Evolutionary conservation across 2,113 vertebrate species (phyloP), one percentile per base, ranked within the genome.

Genomic region (Oostethus manadensis): DNA sequence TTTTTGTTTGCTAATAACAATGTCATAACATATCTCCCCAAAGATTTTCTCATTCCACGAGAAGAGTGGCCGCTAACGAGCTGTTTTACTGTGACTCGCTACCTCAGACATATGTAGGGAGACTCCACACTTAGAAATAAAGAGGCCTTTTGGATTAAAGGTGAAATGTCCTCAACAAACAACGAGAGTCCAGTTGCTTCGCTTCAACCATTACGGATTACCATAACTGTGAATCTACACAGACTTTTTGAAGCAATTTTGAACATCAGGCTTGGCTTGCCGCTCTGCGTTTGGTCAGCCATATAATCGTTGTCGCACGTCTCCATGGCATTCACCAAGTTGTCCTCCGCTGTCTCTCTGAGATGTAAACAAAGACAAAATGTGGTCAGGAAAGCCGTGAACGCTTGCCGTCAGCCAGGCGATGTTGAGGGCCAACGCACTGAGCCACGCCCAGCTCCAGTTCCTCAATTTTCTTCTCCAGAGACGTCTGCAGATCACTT

Each of bases 391-490:
- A 50, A 26, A n/a, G 1, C 20, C 2, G 26, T 26, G n/a, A 21
- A 22, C 11, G 21, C n/a, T 6, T 10, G 20, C 11, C 13, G 2
- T 15, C 11, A 22, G 43, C 44, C n/a, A 48, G 44, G 43, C 18
- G 5, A 49, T 2, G 17, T 10, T 29, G 16, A 8, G 10, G 13
- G 14, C n/a, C 13, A 33, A 81, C 94, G 78, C 84, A 95, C 94
- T 93, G 92, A 51, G 88, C 88, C 71, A 95, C 82, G 47, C 90
- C 91, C 45, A 98, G 86, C 60, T 92, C 88, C 18, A 98, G 90
- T 60, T 98, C 94, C 76, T 94, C 88, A 13, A 98, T 98, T 76
- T 94, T 98, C 86, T 68, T 94, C 82, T 98, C 96, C 3, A 98
- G 89, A 6, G 93, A 90, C 0, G 92, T 95, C 86, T 98, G 95